Percentiles rank a stretch among this genome's conserved stretches.
Conservation (phyloP, 2,888 invertebrate genomes). For the Dromius quadrimaculatus region DNA sequence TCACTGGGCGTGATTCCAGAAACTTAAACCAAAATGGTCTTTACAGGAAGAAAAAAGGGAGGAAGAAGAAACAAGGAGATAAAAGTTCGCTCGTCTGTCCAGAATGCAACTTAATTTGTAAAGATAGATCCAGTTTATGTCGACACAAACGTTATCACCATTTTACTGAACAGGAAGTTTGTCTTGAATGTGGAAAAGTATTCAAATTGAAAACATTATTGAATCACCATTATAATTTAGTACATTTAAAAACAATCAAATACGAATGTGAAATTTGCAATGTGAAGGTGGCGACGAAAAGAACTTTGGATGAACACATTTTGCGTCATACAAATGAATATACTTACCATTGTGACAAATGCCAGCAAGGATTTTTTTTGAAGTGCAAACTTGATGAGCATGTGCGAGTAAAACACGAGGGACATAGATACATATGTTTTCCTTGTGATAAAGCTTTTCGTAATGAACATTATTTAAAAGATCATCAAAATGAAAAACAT, state of each 20-base stretch:
- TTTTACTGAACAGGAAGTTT: too few relatives aligned
- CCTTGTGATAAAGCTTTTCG: not conserved
- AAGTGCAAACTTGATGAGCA: not conserved
- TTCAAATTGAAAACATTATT: not conserved
- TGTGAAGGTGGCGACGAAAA: not conserved
- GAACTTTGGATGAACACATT: not conserved
- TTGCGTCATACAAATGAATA: not conserved
- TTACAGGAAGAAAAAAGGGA: too few relatives aligned
- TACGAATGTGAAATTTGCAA: slow-evolving; percentile 8
- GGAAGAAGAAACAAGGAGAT: too few relatives aligned
- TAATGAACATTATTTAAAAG: not conserved
- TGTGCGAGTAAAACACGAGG: not conserved
- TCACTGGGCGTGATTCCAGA: too few relatives aligned
- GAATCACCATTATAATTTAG: not conserved
- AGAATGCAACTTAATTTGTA: too few relatives aligned
- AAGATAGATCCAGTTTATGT: too few relatives aligned
- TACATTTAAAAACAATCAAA: not conserved
- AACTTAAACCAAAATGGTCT: too few relatives aligned
- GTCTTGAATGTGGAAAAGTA: not conserved
- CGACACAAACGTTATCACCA: too few relatives aligned
- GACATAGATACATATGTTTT: not conserved
- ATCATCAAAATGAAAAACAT: not conserved
- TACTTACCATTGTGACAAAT: slow-evolving; percentile 12
- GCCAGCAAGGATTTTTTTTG: slow-evolving; percentile 39
- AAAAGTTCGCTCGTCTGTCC: too few relatives aligned